These are phyloP conservation scores for Nibea albiflora DNA, from an alignment of 2,113 vertebrate genomes.

Conservation along the genomic window DNA sequence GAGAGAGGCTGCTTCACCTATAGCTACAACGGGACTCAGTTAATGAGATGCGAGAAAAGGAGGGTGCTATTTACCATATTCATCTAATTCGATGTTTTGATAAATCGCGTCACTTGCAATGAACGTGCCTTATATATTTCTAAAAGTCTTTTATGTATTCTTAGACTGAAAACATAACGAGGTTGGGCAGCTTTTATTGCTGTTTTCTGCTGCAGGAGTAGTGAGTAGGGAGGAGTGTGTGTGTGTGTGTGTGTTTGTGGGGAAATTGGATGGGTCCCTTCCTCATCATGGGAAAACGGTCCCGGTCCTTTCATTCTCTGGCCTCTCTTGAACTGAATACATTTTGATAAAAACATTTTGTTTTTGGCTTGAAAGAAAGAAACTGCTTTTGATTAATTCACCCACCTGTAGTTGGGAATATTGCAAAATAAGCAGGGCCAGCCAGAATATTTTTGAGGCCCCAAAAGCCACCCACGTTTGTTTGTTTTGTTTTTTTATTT, in stretches of 20 bases:
- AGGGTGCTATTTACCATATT: conserved; percentile 64
- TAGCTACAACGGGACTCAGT: conserved; percentile 72
- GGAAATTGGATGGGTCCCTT: not conserved
- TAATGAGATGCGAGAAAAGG: conserved; percentile 84
- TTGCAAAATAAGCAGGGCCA: not conserved
- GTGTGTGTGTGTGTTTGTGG: not conserved
- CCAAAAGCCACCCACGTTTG: not conserved
- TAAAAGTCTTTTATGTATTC: not conserved
- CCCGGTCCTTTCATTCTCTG: not conserved
- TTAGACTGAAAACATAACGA: not conserved
- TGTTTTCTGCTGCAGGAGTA: conserved; percentile 1
- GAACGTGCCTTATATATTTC: not conserved
- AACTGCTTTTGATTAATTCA: not conserved
- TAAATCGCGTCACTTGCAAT: not conserved
- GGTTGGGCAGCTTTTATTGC: not conserved
- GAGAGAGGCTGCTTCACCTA: conserved; percentile 83
- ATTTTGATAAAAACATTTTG: not conserved
- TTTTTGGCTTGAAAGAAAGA: not conserved
- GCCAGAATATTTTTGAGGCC: not conserved
- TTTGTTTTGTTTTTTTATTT: no score
- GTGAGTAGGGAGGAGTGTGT: not conserved
- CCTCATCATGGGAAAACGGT: not conserved
- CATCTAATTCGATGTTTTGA: conserved; percentile 15
- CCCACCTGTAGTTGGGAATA: not conserved
- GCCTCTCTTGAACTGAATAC: not conserved